Conservation (phyloP, 2,888 invertebrate species). For the Cinara cedri region DNA sequence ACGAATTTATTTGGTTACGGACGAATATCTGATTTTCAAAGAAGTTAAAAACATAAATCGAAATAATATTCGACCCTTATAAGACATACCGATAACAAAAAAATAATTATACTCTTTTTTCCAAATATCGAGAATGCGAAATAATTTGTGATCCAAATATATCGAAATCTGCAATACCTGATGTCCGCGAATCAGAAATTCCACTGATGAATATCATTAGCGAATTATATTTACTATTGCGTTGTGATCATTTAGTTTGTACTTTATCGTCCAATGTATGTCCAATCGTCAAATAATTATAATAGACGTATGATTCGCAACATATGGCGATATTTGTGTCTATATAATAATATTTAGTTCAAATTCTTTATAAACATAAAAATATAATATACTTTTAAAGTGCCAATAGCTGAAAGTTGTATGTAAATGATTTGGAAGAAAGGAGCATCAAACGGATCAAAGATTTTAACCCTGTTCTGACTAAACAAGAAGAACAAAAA, state of each 20-base stretch:
- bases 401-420: too few relatives aligned
- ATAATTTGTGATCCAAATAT: conserved; percentile 87
- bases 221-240: conserved; percentile 88
- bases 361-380: too few relatives aligned
- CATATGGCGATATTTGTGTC: too few relatives aligned
- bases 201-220: conserved; percentile 89
- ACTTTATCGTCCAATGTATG: conserved; percentile 95
- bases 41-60: conserved; percentile 66
- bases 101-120: background rate
- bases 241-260: conserved; percentile 93
- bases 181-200: conserved; percentile 89
- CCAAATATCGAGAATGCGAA: conserved; percentile 82
- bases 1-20: conserved; percentile 89
- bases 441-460: too few relatives aligned
- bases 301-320: too few relatives aligned
- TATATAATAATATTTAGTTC: too few relatives aligned
- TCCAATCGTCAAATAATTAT: too few relatives aligned
- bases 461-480: too few relatives aligned
- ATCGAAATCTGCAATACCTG: conserved; percentile 87
- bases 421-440: too few relatives aligned
- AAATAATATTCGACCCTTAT: conserved; percentile 57
- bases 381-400: too few relatives aligned
- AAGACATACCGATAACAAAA: background rate
- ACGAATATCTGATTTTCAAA: conserved; percentile 82
- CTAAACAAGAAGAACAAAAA: too few relatives aligned